Evolutionary conservation across 2,113 vertebrate genomes (phyloP).

Genomic region (Choloepus hoffmanni): DNA sequence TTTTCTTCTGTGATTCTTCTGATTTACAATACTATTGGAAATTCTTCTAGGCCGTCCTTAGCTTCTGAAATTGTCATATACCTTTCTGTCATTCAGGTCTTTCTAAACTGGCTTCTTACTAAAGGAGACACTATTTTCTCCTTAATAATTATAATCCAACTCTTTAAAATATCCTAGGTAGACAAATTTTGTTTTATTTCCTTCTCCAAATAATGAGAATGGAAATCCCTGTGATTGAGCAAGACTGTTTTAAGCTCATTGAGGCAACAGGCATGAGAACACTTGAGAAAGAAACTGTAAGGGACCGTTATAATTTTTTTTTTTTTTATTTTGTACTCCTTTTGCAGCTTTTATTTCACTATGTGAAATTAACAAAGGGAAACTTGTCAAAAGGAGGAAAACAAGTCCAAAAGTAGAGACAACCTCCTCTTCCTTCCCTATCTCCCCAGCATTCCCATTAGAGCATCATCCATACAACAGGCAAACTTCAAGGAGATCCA

Average conservation of each 20-base stretch:
- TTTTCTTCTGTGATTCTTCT: neutral
- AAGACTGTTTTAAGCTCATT: neutral
- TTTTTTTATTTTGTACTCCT: conserved; percentile 9
- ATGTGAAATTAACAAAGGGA: neutral
- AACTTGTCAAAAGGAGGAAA: conserved; percentile 5
- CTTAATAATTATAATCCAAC: neutral
- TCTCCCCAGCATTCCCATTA: neutral
- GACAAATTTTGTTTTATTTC: neutral
- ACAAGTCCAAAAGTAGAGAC: neutral
- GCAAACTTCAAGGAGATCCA: neutral
- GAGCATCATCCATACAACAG: neutral
- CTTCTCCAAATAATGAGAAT: neutral
- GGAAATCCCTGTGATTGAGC: neutral
- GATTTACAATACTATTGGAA: neutral
- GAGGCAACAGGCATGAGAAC: neutral
- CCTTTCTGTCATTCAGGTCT: neutral
- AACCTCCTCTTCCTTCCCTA: neutral
- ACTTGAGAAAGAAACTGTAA: neutral
- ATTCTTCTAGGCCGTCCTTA: neutral
- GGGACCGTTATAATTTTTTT: neutral
- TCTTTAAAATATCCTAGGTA: neutral
- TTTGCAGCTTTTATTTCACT: neutral
- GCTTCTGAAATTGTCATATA: neutral
- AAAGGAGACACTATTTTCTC: neutral
- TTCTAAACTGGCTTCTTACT: conserved; percentile 4